A percentile compares a stretch with the other conserved stretches of the same genome.
Conservation (phyloP, 2,888 invertebrate species). For the Saturnia pavonia region DNA sequence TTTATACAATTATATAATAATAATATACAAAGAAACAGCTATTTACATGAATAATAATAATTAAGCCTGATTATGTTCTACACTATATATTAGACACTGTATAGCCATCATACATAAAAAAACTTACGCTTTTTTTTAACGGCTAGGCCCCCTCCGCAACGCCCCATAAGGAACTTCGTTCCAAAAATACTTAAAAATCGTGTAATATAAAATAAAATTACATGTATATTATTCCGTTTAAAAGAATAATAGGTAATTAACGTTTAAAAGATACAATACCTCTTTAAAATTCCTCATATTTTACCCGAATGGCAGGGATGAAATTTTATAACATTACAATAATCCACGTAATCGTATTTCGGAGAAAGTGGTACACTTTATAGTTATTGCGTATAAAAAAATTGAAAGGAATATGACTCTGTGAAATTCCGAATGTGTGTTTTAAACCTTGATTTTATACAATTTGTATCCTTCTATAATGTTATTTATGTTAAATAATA, state of each 20-base stretch:
- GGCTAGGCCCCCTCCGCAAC: no score
- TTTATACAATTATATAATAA: no score
- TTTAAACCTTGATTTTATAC: conserved; percentile 59
- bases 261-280: conserved; percentile 9
- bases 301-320: conserved; percentile 21
- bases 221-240: neutral
- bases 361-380: conserved; percentile 74
- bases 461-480: conserved; percentile 37
- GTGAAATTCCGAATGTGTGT: conserved; percentile 65
- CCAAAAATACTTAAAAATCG: neutral
- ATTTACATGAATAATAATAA: no score
- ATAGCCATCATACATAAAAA: no score
- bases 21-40: no score
- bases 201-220: neutral
- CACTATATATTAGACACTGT: no score
- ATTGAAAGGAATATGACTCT: conserved; percentile 72
- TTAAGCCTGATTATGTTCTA: no score
- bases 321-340: conserved; percentile 44
- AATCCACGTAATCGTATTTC: conserved; percentile 59
- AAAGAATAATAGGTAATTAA: no score
- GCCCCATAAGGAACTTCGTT: no score
- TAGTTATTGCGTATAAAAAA: conserved; percentile 57
- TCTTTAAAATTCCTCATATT: conserved; percentile 20
- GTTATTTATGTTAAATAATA: neutral
- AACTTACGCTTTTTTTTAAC: no score